phyloP scores from a whole-genome alignment of 2,113 vertebrate species.

The Semnornis frantzii region DNA sequence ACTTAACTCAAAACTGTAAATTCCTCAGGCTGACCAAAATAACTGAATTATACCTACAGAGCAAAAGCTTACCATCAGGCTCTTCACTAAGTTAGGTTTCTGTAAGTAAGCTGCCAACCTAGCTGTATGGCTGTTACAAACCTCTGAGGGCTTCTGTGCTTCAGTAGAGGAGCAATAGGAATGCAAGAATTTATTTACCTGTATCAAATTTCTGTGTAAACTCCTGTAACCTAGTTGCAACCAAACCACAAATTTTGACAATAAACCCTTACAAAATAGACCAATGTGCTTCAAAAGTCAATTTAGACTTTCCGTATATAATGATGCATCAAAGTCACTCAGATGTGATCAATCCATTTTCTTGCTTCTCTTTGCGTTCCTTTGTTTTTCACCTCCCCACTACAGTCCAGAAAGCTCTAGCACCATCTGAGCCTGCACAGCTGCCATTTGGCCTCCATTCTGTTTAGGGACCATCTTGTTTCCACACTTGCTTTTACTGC shows the following conservation, averaged over 20 bases:
- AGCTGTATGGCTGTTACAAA: not conserved
- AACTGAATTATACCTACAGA: not conserved
- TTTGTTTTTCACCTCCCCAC: not conserved
- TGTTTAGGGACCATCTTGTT: not conserved
- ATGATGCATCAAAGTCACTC: not conserved
- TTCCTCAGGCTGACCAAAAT: not conserved
- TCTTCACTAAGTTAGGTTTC: not conserved
- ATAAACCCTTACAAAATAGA: not conserved
- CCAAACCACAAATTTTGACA: not conserved
- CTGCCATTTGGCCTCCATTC: not conserved
- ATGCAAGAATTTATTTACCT: not conserved
- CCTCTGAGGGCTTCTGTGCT: not conserved
- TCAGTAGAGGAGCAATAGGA: not conserved
- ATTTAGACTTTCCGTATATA: not conserved
- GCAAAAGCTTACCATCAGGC: not conserved
- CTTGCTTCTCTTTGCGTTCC: not conserved
- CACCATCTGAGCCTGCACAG: accelerated
- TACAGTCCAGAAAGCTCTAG: not conserved
- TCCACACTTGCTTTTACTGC: not conserved
- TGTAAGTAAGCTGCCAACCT: not conserved
- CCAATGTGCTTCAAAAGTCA: not conserved
- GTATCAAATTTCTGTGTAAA: not conserved
- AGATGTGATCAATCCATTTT: not conserved
- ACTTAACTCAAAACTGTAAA: not conserved
- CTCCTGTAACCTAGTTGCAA: not conserved